Evolutionary conservation across 2,113 vertebrate species (phyloP), one percentile per base, ranked within the genome.

Genomic region (Clarias gariepinus): DNA sequence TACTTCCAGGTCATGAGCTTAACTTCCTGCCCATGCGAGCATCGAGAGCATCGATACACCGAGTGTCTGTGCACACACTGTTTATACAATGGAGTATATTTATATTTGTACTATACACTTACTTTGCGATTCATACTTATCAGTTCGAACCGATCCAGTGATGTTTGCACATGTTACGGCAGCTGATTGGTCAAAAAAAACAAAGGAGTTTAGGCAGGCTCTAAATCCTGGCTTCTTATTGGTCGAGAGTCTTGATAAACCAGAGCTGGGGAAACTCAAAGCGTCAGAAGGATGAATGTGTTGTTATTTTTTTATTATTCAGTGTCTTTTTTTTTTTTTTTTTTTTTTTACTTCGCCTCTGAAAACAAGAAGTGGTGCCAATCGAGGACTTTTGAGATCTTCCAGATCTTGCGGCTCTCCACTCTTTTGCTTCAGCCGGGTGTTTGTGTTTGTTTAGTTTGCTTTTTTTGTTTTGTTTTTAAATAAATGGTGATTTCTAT

Each of bases 81-180:
- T 92, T 92, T 90, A 87, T 88, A 89, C 89, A 85, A 90, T 87
- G 90, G 69, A 89, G 92, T 90, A 91, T 94, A 92, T 94, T 94
- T 94, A 88, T 92, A 93, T 95, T 93, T 91, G 89, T 91, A 89
- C 90, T 91, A 82, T 91, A 90, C 74, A 89, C 84, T 87, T 30
- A 36, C 78, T 61, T 89, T 88, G 83, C 85, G 74, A 87, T 89
- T 89, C 28, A 88, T 91, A 96, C 91, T 92, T 92, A 86, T 66
- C 63, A 83, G 66, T 57, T 90, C 84, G 90, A 91, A 95, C 94
- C 92, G 86, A 94, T 94, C 61, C 63, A n/a, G 11, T 69, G 25
- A 95, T 95, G 95, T 98, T 99, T 98, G 97, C 98, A 98, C 97
- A 98, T 96, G 96, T 96, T 88, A 94, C 94, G 95, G 97, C 98